Evolutionary conservation across 1,140 invertebrate genomes (phyloP).

Genomic region (Drosophila ambigua): DNA sequence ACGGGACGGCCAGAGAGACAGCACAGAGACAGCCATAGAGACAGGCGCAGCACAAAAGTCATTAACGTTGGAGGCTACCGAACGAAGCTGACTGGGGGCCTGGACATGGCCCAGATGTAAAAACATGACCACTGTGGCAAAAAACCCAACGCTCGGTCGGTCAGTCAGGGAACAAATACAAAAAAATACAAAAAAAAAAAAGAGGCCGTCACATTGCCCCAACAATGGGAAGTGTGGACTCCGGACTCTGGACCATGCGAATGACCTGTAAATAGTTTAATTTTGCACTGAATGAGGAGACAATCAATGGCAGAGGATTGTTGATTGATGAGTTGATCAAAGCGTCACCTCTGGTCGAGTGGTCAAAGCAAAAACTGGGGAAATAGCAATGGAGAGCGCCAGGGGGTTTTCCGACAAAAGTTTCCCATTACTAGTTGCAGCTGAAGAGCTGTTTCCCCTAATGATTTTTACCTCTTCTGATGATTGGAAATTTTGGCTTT

Average conservation of each 20-base stretch:
- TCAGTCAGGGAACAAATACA: constrained; percentile 34
- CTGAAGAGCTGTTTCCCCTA: too few species aligned
- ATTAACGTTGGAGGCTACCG: constrained; percentile 73
- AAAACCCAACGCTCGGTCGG: constrained; percentile 67
- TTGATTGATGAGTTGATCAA: constrained; percentile 27
- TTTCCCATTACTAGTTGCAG: too few species aligned
- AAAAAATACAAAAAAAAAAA: constrained; percentile 27
- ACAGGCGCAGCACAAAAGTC: constrained; percentile 76
- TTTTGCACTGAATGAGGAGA: not conserved
- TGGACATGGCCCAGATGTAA: constrained; percentile 80
- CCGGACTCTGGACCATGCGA: constrained; percentile 14
- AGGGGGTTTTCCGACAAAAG: not conserved
- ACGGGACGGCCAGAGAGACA: constrained; percentile 10
- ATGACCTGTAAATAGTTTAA: constrained; percentile 48
- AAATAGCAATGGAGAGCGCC: not conserved
- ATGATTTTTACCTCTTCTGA: too few species aligned
- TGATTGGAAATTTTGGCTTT: too few species aligned
- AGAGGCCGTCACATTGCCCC: constrained; percentile 7
- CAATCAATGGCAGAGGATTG: constrained; percentile 11
- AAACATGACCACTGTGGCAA: constrained; percentile 79
- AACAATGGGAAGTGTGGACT: not conserved
- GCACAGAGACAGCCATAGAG: constrained; percentile 23
- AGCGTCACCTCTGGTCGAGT: constrained; percentile 31
- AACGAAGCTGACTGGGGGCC: constrained; percentile 56
- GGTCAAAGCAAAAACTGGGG: constrained; percentile 15